A percentile compares a stretch with the other conserved stretches of the same genome.
Conservation (phyloP, 2,888 invertebrate genomes). For the Hyppa rectilinea region DNA sequence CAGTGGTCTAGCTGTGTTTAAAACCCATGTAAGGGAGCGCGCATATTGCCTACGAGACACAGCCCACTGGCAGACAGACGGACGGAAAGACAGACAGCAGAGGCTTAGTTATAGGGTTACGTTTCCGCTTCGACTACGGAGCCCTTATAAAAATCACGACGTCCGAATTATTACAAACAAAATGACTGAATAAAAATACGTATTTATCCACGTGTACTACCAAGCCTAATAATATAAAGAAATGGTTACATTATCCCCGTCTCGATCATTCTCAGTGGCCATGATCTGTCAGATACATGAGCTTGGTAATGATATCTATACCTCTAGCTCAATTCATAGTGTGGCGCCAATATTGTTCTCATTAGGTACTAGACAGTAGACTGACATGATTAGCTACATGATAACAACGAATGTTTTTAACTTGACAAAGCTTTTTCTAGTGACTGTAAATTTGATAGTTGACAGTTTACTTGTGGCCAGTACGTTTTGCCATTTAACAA, state of each 20-base stretch:
- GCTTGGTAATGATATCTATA: conserved; percentile 58
- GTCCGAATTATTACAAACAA: neutral
- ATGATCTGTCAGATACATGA: conserved; percentile 57
- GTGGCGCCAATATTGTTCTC: conserved; percentile 55
- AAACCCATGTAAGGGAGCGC: too few species aligned
- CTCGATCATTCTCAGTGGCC: conserved; percentile 45
- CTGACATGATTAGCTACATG: conserved; percentile 18
- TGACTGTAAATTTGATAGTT: too few species aligned
- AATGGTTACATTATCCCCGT: conserved; percentile 36
- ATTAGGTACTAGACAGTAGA: conserved; percentile 25
- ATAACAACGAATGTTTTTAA: too few species aligned
- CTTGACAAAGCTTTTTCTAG: too few species aligned
- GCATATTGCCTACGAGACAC: too few species aligned
- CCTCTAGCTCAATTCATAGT: conserved; percentile 30
- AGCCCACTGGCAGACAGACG: too few species aligned
- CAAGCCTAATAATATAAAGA: conserved; percentile 32
- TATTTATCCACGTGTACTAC: neutral
- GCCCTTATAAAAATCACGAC: neutral
- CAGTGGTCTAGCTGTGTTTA: too few species aligned
- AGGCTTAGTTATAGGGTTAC: too few species aligned
- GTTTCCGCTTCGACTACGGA: too few species aligned
- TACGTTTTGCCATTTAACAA: too few species aligned
- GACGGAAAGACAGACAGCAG: too few species aligned
- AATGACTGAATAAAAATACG: neutral
- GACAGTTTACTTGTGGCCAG: too few species aligned